Evolutionary conservation across 1,140 invertebrate species (phyloP).

Genomic region (Acromyrmex echinatior): DNA sequence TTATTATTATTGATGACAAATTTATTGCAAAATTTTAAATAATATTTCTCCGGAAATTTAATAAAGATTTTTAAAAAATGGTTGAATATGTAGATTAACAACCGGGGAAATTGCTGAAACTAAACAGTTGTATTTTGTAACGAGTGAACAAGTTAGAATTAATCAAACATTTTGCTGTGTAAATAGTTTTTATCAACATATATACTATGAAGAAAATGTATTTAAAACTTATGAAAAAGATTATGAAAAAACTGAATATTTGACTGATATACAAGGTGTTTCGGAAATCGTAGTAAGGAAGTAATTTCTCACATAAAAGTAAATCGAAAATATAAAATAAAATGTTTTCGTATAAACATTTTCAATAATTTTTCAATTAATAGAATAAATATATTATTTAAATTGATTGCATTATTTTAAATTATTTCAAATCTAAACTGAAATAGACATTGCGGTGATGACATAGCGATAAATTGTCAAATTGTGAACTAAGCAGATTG

Average conservation of each 20-base stretch:
- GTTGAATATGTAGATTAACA: background rate
- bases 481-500: too few relatives aligned
- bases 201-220: background rate
- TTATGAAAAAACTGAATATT: background rate
- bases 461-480: too few relatives aligned
- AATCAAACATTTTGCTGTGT: background rate
- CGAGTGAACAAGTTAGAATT: background rate
- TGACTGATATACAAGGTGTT: background rate
- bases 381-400: too few relatives aligned
- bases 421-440: too few relatives aligned
- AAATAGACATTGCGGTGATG: too few relatives aligned
- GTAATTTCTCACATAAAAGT: too few relatives aligned
- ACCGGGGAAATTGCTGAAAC: background rate
- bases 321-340: too few relatives aligned
- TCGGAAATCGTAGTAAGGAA: too few relatives aligned
- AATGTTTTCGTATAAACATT: too few relatives aligned
- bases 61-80: background rate
- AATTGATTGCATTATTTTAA: too few relatives aligned
- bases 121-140: background rate
- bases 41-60: background rate
- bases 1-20: constrained; percentile 21
- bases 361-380: too few relatives aligned
- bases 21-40: background rate
- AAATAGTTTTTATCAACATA: background rate
- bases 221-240: background rate